These are phyloP conservation scores for Blastobasis adustella DNA, from an alignment of 2,888 invertebrate species.

Conservation along the genomic window DNA sequence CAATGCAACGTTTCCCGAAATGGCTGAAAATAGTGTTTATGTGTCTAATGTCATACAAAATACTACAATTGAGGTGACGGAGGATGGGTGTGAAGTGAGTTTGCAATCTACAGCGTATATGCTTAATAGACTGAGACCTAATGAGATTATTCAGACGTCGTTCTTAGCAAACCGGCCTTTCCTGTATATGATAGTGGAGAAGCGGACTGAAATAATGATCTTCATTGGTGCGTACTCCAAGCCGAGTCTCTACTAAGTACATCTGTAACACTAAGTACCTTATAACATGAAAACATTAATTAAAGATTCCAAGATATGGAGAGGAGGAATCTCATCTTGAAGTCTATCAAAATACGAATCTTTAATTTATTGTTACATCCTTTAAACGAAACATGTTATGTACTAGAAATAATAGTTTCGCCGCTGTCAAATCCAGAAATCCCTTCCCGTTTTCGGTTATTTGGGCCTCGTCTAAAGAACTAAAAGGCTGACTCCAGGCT, in stretches of 20 bases:
- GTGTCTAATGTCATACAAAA: constrained; percentile 56
- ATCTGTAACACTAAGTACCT: no score
- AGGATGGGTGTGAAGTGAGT: constrained; percentile 46
- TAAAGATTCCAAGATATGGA: no score
- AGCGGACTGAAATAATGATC: constrained; percentile 33
- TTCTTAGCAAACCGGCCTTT: constrained; percentile 52
- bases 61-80: constrained; percentile 52
- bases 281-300: no score
- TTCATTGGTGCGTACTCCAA: constrained; percentile 58
- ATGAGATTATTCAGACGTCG: constrained; percentile 24
- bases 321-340: no score
- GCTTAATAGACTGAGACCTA: constrained; percentile 23
- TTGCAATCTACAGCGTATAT: constrained; percentile 10
- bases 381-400: no score
- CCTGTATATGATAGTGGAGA: constrained; percentile 55
- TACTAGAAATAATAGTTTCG: no score
- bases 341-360: no score
- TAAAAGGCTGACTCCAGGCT: no score
- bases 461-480: no score
- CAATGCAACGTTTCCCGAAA: constrained; percentile 34
- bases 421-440: no score
- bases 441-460: no score
- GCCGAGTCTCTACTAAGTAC: constrained; percentile 30
- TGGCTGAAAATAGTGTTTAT: constrained; percentile 35
- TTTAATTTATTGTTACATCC: no score